phyloP scores from a whole-genome alignment of 1,140 invertebrate species.

The Lordiphosa collinella region DNA sequence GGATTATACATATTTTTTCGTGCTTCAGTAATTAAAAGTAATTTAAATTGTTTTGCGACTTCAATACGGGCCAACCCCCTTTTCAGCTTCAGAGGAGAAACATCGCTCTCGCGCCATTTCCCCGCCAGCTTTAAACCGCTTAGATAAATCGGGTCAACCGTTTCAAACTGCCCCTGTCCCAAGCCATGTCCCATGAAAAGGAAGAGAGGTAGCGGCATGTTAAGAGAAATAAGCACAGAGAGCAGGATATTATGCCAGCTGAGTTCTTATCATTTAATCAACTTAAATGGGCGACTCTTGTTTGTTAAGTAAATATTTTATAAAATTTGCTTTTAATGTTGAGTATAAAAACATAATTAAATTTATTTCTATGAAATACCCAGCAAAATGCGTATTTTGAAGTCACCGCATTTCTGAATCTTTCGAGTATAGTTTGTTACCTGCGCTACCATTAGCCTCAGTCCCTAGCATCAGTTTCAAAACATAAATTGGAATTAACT shows the following conservation, averaged over 20 bases:
- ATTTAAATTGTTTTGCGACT: slow-evolving; percentile 18
- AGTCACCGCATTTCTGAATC: too few relatives aligned
- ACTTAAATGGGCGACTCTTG: too few relatives aligned
- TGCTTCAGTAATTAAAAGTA: slow-evolving; percentile 8
- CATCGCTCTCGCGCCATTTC: slow-evolving; percentile 12
- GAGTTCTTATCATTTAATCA: slow-evolving; percentile 1
- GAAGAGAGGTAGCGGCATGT: neutral
- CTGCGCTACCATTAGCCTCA: too few relatives aligned
- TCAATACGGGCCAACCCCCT: too few relatives aligned
- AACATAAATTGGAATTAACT: too few relatives aligned
- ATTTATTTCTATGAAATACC: too few relatives aligned
- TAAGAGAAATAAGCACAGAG: neutral
- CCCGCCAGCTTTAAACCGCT: neutral
- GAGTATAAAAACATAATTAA: too few relatives aligned
- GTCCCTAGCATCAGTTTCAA: too few relatives aligned
- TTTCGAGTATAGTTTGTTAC: too few relatives aligned
- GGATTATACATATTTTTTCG: neutral
- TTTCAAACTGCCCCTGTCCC: slow-evolving; percentile 13
- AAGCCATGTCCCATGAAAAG: slow-evolving; percentile 8
- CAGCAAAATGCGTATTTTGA: too few relatives aligned
- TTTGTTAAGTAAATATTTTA: too few relatives aligned
- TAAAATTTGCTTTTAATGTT: too few relatives aligned
- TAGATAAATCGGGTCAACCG: slow-evolving; percentile 17
- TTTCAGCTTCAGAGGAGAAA: neutral
- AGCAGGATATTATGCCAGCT: neutral